Evolutionary conservation across 2,113 vertebrate genomes (phyloP), one percentile per base, ranked within the genome.

Genomic region (Morone saxatilis): DNA sequence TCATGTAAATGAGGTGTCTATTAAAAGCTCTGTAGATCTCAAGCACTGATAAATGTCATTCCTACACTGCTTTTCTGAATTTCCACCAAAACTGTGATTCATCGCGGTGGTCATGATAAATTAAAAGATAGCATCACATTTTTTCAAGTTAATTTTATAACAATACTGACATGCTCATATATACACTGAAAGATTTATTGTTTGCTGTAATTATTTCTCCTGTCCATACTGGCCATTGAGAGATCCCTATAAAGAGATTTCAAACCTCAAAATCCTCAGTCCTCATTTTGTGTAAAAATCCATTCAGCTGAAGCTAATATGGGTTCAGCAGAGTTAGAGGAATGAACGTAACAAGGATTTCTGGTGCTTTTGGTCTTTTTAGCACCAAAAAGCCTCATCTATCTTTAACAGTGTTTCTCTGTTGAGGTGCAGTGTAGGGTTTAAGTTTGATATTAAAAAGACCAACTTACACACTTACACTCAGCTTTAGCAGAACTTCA

Each of bases 1-100:
- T 45, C 51, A 83, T 84, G 71, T 57, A 81, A 80, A 86, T 80
- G 53, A 78, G 50, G 54, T 38, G 79, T 72, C 48, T 81, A 22
- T 76, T 67, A 68, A 73, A 84, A 45, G 22, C 63, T 40, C n/a
- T 36, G 50, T 25, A 19, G 53, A 84, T 57, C 69, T 74, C 51
- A 45, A 45, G n/a, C 19, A 22, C 13, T 86, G 63, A 89, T 67
- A 73, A 78, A 86, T 76, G 54, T 54, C 54, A 57, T 68, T 65
- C 62, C 4, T 69, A 57, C 22, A 19, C 67, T 69, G 36, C 68
- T 59, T 78, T 56, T 62, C 16, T 56, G 6, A 57, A 14, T 6
- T 16, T n/a, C 8, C 40, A 43, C 65, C 45, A 14, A 75, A 74
- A 68, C 54, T 61, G 9, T 71, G 38, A 59, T 54, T 69, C 10